Base-by-base conservation (phyloP, 2,113 vertebrate genomes). In the Corydoras maculifer region DNA sequence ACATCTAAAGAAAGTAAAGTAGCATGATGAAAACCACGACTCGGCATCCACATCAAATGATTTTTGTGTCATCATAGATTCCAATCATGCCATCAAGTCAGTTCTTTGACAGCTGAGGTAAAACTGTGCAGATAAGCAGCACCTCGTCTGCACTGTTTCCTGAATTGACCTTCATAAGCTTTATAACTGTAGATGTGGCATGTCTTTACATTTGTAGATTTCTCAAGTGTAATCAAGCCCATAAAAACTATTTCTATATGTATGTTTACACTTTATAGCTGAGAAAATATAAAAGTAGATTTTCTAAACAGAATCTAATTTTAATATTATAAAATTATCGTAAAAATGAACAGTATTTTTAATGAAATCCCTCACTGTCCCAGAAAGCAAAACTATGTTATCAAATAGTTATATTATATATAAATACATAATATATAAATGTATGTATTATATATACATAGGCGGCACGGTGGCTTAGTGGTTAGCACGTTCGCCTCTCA, bases 21-120 rank as follows among this genome's bases (percentile, higher is more conserved):
- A 18, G 35, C 2, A 43, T 4, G 8, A 51, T 3, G 15, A 65
- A 32, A 65, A 55, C 13, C 8, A 57, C 12, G 11, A 35, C 31
- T 58, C 30, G 3, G 15, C 58, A 29, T 54, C 18, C 58, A 49
- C 62, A n/a, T 58, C 18, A 61, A 25, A 25, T 60, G 48, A 14
- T 68, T 53, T 55, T 74, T 57, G 25, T 68, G 25, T 29, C 59
- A 55, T 67, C 64, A 25, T 50, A 32, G 72, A 67, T 67, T 67
- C 49, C 35, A 74, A 57, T 68, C 65, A 72, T 18, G 8, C 25
- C 14, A 4, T 59, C 54, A 73, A 50, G 53, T 60, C 31, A 5
- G 64, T 61, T 66, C n/a, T 67, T 62, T 67, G 71, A 67, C 48
- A 67, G 65, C 58, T 14, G 55, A 54, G 58, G 64, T 58, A 30